Conservation (phyloP, 2,113 vertebrate species). For the Bubo bubo region DNA sequence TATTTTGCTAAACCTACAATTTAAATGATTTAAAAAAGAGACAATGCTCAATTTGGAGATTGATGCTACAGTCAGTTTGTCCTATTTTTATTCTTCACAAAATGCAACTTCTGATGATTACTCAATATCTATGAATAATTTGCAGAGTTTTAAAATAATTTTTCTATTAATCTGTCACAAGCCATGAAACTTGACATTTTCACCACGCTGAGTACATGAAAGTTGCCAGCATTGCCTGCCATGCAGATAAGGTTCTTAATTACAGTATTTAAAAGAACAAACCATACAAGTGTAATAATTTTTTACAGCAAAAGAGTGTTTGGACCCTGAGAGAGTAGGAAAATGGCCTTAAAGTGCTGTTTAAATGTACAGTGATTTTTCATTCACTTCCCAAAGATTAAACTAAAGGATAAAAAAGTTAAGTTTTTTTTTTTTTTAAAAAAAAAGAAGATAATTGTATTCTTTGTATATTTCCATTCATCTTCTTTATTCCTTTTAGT, state of each 20-base stretch:
- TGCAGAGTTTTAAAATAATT: constrained; percentile 49
- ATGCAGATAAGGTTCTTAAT: constrained; percentile 57
- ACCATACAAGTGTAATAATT: neutral
- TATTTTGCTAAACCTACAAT: constrained; percentile 45
- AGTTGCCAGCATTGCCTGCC: constrained; percentile 40
- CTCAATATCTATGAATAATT: constrained; percentile 60
- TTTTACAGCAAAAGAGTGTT: neutral
- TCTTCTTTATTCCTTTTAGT: neutral
- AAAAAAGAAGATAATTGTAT: neutral
- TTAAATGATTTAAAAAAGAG: constrained; percentile 18
- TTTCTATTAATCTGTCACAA: constrained; percentile 68
- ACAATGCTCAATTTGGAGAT: neutral
- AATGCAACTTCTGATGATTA: constrained; percentile 52
- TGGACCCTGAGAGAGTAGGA: neutral
- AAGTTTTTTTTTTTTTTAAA: neutral
- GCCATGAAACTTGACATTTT: constrained; percentile 59
- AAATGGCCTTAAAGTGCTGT: neutral
- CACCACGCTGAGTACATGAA: constrained; percentile 43
- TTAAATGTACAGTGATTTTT: neutral
- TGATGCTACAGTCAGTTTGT: constrained; percentile 27
- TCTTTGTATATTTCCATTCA: neutral
- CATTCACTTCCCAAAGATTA: neutral
- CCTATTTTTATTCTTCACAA: constrained; percentile 52
- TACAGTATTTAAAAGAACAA: constrained; percentile 46
- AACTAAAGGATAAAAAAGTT: neutral